Evolutionary conservation across 2,888 invertebrate species (phyloP), one percentile per base, ranked within the genome.

Genomic region (Leucophenga montana): DNA sequence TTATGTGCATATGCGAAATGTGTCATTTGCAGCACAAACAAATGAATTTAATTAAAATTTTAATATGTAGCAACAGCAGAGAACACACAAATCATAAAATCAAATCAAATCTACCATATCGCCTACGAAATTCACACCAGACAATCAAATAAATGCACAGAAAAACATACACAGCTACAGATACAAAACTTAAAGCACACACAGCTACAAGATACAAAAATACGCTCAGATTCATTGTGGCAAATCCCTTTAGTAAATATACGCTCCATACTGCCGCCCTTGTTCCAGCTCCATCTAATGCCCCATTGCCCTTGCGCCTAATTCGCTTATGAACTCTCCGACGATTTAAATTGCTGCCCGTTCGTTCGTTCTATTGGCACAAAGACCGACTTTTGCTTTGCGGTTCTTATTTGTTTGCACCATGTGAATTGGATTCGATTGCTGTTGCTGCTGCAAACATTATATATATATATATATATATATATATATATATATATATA

Each of bases 351-450:
- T 39, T 39, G 39, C 39, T 39, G 39, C 9, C 27, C 39, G 39
- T 39, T 11, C 39, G 39, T 39, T 11, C 39, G 85, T 78, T 84
- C 85, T 83, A 84, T 85, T 84, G 84, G 85, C 84, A 84, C 85
- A 84, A 83, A 84, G 84, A 84, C 85, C 84, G 84, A 84, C 79
- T 82, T 84, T 83, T 78, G 78, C 75, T 67, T 80, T 78, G 76
- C 77, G 70, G 75, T 78, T 70, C 73, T 73, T 71, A 70, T 66
- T 61, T 64, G 66, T 64, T 73, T 56, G 54, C 13, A 27, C 1
- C 46, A 54, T 31, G 62, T 50, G 53, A 57, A 61, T 78, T 50
- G 82, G 78, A 77, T 84, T 73, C 81, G 78, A 80, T 80, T 61
- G n/a, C n/a, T 6, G 5, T 61, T 22, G 11, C 66, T 57, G 13